phyloP scores from a whole-genome alignment of 2,888 invertebrate genomes.

The Stratiomys singularior region DNA sequence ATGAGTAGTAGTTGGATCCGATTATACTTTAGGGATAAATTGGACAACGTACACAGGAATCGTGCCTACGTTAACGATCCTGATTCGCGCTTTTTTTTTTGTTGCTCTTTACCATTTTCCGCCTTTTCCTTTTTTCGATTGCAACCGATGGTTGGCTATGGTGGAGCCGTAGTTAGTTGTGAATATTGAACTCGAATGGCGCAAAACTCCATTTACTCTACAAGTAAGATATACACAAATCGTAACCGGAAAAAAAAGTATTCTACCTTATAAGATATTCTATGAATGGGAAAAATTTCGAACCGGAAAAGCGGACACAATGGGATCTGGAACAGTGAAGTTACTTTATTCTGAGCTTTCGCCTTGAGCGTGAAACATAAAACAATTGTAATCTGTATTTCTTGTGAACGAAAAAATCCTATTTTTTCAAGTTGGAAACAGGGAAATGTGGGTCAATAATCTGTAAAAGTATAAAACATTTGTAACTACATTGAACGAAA shows the following conservation, averaged over 20 bases:
- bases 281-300: constrained; percentile 10
- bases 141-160: not conserved
- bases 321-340: not conserved
- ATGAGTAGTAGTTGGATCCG: not conserved
- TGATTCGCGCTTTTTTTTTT: too few relatives aligned
- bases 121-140: not conserved
- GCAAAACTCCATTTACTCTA: not conserved
- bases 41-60: not conserved
- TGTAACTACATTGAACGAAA: too few relatives aligned
- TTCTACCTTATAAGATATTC: not conserved
- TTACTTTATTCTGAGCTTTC: not conserved
- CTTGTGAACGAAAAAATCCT: not conserved
- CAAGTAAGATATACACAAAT: not conserved
- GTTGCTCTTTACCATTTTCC: too few relatives aligned
- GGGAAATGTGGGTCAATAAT: too few relatives aligned
- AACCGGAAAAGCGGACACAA: not conserved
- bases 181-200: constrained; percentile 23
- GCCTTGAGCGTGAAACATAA: constrained; percentile 2
- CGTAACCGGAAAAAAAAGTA: not conserved
- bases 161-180: not conserved
- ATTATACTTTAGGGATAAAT: constrained; percentile 1
- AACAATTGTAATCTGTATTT: not conserved
- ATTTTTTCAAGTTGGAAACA: not conserved
- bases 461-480: too few relatives aligned
- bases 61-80: not conserved